phyloP scores from a whole-genome alignment of 2,797 vertebrate genomes.

The Hybognathus amarus region DNA sequence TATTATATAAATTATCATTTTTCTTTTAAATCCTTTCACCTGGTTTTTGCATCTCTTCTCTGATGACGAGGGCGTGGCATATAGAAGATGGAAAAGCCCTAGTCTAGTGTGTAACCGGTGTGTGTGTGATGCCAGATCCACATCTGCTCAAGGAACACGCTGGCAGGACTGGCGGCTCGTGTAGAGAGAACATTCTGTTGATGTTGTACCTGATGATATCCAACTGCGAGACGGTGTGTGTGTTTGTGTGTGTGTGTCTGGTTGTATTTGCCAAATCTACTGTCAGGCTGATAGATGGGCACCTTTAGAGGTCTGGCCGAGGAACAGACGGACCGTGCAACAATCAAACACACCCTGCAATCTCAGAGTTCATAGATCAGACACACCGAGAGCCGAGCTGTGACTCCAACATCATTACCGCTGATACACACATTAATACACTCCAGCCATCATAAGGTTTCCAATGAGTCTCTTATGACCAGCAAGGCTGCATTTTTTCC shows the following conservation, averaged over 20 bases:
- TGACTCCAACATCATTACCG: slow-evolving; percentile 28
- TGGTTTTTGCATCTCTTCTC: too few species aligned
- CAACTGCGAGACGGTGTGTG: neutral
- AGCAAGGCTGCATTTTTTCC: too few species aligned
- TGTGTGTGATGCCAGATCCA: neutral
- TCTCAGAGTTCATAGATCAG: slow-evolving; percentile 31
- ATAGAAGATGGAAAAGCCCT: neutral
- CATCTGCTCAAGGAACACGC: slow-evolving; percentile 12
- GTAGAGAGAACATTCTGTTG: slow-evolving; percentile 41
- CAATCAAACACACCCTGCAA: slow-evolving; percentile 28
- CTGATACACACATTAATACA: neutral
- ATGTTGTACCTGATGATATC: slow-evolving; percentile 31
- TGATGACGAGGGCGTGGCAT: neutral
- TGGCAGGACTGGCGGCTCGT: slow-evolving; percentile 29
- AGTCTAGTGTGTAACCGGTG: neutral
- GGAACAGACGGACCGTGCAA: slow-evolving; percentile 31
- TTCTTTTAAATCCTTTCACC: neutral
- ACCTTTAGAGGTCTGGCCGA: slow-evolving; percentile 33
- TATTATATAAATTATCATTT: neutral
- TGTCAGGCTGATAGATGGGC: slow-evolving; percentile 48
- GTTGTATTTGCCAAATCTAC: slow-evolving; percentile 11
- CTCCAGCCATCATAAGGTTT: neutral
- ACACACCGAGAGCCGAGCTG: slow-evolving; percentile 11
- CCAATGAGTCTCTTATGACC: neutral
- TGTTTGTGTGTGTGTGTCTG: neutral